Conservation (phyloP, 2,797 vertebrate genomes). For the Anabacerthia variegaticeps region DNA sequence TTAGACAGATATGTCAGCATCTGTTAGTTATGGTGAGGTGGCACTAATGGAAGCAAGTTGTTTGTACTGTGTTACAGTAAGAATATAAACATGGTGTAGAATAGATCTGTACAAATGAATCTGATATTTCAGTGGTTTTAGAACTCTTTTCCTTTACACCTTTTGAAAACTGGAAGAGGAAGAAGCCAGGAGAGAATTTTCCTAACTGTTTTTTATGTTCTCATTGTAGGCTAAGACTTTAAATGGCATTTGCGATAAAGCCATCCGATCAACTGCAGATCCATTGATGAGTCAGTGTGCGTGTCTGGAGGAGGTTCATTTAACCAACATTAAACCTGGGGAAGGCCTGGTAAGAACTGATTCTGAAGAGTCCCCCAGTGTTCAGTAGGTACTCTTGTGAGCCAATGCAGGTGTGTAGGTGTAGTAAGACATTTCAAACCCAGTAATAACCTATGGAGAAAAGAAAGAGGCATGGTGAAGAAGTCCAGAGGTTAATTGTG, state of each 20-base stretch:
- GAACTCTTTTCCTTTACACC: background rate
- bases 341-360: constrained; percentile 90
- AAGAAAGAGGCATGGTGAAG: background rate
- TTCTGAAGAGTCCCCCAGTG: background rate
- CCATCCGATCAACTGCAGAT: constrained; percentile 82
- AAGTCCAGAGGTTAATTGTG: background rate
- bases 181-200: background rate
- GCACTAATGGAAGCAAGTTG: background rate
- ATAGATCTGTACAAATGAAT: background rate
- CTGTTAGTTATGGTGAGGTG: background rate
- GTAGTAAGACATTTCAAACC: background rate
- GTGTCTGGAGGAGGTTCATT: constrained; percentile 88
- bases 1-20: background rate
- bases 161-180: background rate
- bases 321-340: constrained; percentile 85
- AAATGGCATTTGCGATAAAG: constrained; percentile 89
- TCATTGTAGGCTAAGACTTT: constrained; percentile 84
- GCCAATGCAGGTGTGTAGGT: background rate
- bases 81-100: background rate
- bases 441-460: background rate
- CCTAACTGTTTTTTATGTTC: background rate
- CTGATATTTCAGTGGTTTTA: background rate
- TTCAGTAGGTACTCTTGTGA: background rate
- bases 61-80: background rate
- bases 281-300: constrained; percentile 83